Conservation (phyloP, 2,888 invertebrate species). For the Dynastes grantii region DNA sequence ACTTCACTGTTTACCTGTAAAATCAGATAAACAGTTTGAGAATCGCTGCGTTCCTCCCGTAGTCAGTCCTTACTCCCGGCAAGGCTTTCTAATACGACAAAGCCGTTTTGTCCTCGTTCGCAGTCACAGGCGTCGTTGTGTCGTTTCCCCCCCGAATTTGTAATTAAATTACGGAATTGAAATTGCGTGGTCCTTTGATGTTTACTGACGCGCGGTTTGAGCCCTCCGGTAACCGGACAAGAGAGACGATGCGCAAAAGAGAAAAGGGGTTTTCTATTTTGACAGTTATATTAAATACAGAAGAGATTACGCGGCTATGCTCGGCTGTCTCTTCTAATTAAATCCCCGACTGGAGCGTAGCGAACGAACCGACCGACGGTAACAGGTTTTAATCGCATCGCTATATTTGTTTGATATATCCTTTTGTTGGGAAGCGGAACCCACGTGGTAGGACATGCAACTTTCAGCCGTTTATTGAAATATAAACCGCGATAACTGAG, state of each 20-base stretch:
- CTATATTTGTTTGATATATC: slow-evolving; percentile 3
- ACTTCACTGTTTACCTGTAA: too few relatives aligned
- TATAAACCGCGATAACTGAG: too few relatives aligned
- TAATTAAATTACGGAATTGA: slow-evolving; percentile 60
- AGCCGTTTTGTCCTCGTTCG: not conserved
- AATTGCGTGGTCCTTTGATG: slow-evolving; percentile 59
- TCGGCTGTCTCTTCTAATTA: slow-evolving; percentile 42
- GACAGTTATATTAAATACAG: slow-evolving; percentile 49
- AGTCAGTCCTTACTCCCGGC: not conserved
- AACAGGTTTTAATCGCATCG: slow-evolving; percentile 9
- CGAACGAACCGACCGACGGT: not conserved
- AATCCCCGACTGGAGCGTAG: slow-evolving; percentile 9
- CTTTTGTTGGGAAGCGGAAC: not conserved
- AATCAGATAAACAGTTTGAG: too few relatives aligned
- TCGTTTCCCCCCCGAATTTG: slow-evolving; percentile 51
- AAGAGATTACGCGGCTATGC: slow-evolving; percentile 44
- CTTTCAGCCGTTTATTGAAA: too few relatives aligned
- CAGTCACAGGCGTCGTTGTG: not conserved
- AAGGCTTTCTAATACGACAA: not conserved
- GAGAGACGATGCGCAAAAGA: not conserved
- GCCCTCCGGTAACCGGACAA: not conserved
- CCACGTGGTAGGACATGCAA: too few relatives aligned
- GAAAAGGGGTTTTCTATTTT: slow-evolving; percentile 38
- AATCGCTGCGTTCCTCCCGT: too few relatives aligned
- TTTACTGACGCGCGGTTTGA: slow-evolving; percentile 44